These are phyloP conservation scores for Stenurella melanura DNA, from an alignment of 2,888 invertebrate species.

Conservation along the genomic window DNA sequence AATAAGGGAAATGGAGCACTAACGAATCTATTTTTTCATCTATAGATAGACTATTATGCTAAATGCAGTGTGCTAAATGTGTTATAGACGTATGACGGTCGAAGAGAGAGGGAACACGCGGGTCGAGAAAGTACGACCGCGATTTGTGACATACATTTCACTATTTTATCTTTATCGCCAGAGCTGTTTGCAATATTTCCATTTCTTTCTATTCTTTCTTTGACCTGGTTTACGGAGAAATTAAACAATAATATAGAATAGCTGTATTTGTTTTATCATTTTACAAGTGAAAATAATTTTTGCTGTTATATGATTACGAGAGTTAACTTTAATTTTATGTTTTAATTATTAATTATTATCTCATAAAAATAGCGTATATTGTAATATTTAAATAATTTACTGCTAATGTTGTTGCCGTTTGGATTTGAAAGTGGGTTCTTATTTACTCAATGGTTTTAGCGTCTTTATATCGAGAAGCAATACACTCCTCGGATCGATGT, in stretches of 20 bases:
- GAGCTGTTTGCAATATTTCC: conserved; percentile 56
- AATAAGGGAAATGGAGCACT: conserved; percentile 4
- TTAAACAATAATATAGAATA: conserved; percentile 62
- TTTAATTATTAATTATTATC: conserved; percentile 46
- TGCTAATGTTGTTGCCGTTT: conserved; percentile 2
- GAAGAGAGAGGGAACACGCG: conserved; percentile 30
- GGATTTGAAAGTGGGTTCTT: conserved; percentile 10
- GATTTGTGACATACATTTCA: conserved; percentile 69
- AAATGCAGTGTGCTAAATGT: conserved; percentile 39
- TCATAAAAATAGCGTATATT: conserved; percentile 41
- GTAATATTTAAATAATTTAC: conserved; percentile 13
- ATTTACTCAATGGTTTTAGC: background rate
- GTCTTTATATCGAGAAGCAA: background rate
- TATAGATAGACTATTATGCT: conserved; percentile 18
- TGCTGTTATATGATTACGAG: conserved; percentile 43
- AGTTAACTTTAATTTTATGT: conserved; percentile 38
- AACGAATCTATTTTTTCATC: conserved; percentile 23
- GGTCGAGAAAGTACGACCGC: conserved; percentile 67
- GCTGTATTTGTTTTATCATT: conserved; percentile 52
- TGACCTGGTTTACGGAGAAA: conserved; percentile 71
- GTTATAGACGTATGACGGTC: conserved; percentile 35
- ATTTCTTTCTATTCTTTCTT: conserved; percentile 70
- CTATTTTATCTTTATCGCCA: conserved; percentile 64
- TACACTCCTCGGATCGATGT: background rate
- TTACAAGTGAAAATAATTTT: conserved; percentile 51